Conservation (phyloP, 64 coral and sea anemone genomes). For the Montipora capricornis region DNA sequence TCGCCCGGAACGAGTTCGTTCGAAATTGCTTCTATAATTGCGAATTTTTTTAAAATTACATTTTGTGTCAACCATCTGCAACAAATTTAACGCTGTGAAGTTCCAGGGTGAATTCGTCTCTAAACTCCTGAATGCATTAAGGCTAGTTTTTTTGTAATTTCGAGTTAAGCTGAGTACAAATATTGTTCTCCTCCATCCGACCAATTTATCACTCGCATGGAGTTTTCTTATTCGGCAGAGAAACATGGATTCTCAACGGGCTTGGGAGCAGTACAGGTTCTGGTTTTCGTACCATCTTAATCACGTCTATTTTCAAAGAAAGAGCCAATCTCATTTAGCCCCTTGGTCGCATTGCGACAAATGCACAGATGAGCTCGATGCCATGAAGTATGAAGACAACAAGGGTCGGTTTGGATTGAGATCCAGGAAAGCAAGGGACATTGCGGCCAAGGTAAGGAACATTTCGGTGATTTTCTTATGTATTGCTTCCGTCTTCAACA, state of each 20-base stretch:
- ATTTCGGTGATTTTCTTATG: too few species aligned
- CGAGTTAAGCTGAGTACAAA: background rate
- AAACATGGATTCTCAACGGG: conserved; percentile 42
- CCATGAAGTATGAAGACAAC: conserved; percentile 6
- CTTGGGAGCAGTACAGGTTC: conserved; percentile 33
- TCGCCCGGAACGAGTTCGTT: background rate
- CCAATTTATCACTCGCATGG: background rate
- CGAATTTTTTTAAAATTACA: background rate
- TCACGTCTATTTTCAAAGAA: conserved; percentile 62
- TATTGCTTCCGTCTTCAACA: too few species aligned
- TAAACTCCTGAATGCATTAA: too few species aligned
- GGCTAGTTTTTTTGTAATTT: too few species aligned
- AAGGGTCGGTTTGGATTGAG: conserved; percentile 51
- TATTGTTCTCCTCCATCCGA: background rate
- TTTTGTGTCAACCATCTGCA: background rate
- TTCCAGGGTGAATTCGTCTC: background rate
- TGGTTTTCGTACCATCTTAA: conserved; percentile 77
- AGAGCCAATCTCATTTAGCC: background rate
- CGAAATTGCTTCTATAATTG: background rate
- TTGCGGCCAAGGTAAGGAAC: conserved; percentile 18
- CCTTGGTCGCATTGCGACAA: conserved; percentile 50
- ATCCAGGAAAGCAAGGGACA: conserved; percentile 49
- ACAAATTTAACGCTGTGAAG: background rate
- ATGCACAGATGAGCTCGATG: conserved; percentile 44
- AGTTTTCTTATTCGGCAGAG: background rate